Evolutionary conservation across 1,140 invertebrate species (phyloP).

Genomic region (Megalonaias nervosa): DNA sequence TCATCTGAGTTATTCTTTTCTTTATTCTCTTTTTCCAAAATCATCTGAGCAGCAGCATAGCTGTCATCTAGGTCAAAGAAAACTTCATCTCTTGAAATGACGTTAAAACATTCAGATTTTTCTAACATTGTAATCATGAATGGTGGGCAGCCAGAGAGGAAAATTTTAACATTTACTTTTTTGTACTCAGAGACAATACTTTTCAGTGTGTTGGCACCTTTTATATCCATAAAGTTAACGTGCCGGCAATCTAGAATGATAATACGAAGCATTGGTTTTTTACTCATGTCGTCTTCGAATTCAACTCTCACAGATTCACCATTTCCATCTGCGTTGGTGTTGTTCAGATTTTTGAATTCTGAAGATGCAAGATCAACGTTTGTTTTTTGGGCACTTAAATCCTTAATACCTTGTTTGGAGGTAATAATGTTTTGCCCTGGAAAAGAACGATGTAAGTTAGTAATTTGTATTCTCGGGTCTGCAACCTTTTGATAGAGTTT

Average conservation of each 20-base stretch:
- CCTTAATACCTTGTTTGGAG: slow-evolving; percentile 5
- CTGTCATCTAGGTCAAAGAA: slow-evolving; percentile 46
- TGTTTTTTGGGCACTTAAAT: slow-evolving; percentile 6
- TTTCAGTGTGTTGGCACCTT: slow-evolving; percentile 55
- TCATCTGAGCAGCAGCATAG: no score
- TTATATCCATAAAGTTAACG: slow-evolving; percentile 54
- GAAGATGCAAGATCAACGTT: slow-evolving; percentile 1
- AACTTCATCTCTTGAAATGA: slow-evolving; percentile 41
- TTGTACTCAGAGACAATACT: slow-evolving; percentile 53
- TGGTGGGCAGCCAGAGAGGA: slow-evolving; percentile 29
- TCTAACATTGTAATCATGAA: slow-evolving; percentile 38
- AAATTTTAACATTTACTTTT: slow-evolving; percentile 50
- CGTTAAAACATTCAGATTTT: slow-evolving; percentile 44
- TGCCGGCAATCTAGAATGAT: slow-evolving; percentile 66
- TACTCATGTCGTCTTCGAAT: no score
- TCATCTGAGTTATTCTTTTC: no score
- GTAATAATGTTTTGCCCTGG: neutral
- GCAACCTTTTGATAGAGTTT: neutral
- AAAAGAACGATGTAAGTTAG: neutral
- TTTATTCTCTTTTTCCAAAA: no score
- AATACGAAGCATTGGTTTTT: slow-evolving; percentile 40
- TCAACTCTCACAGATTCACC: no score
- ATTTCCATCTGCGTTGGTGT: no score
- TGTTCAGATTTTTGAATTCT: slow-evolving; percentile 16
- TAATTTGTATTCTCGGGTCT: slow-evolving; percentile 6